Evolutionary conservation across 1,140 invertebrate species (phyloP).

Genomic region (Heliconius congener): DNA sequence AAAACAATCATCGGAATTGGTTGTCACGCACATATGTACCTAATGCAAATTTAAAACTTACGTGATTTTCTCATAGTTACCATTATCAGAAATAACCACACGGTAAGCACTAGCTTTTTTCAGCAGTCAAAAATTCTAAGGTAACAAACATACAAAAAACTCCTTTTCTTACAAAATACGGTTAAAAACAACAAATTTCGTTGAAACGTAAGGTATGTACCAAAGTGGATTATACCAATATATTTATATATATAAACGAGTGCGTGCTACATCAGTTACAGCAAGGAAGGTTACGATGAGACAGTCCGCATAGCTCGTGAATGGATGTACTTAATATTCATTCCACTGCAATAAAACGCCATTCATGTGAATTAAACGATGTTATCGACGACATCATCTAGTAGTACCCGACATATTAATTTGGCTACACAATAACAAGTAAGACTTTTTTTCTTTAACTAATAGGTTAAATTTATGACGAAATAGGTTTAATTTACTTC

Average conservation of each 20-base stretch:
- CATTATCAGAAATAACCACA: no score
- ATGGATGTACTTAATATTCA: conserved; percentile 47
- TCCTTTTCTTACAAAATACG: no score
- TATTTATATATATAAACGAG: neutral
- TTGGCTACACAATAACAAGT: neutral
- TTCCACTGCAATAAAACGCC: conserved; percentile 42
- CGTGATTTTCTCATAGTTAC: no score
- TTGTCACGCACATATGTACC: no score
- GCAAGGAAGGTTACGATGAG: conserved; percentile 33
- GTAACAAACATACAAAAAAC: no score
- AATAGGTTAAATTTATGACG: neutral
- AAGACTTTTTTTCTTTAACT: neutral
- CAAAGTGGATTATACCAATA: neutral
- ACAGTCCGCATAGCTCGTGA: conserved; percentile 54
- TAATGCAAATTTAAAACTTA: no score
- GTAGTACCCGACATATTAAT: neutral
- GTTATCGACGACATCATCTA: conserved; percentile 35
- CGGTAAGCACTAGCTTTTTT: no score
- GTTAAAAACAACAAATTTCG: neutral
- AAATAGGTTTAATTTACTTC: neutral
- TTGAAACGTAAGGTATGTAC: neutral
- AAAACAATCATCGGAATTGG: no score
- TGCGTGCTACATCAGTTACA: conserved; percentile 50
- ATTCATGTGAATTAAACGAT: conserved; percentile 46
- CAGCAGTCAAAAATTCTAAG: no score